Evolutionary conservation across 2,113 vertebrate species (phyloP).

Genomic region (Oryzias celebensis): DNA sequence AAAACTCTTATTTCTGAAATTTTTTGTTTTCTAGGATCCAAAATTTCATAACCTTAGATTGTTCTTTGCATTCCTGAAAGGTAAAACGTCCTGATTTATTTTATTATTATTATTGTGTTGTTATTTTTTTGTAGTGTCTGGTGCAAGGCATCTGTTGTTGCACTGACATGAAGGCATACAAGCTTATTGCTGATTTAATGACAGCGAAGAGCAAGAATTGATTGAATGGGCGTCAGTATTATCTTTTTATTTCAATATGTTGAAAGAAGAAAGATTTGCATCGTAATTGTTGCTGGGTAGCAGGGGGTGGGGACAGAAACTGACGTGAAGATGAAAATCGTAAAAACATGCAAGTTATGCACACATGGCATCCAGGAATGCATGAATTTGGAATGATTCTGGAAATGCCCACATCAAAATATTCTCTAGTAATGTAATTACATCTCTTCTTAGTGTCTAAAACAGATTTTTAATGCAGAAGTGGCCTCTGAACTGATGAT

Average conservation of each 20-base stretch:
- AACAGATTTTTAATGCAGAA: conserved; percentile 27
- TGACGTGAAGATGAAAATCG: conserved; percentile 37
- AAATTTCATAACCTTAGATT: too few relatives aligned
- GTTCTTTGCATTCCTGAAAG: too few relatives aligned
- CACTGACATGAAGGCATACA: conserved; percentile 75
- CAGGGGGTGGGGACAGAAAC: conserved; percentile 11
- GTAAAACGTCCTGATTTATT: too few relatives aligned
- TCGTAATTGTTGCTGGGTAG: conserved; percentile 6
- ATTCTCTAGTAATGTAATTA: conserved; percentile 42
- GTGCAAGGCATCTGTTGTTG: conserved; percentile 63
- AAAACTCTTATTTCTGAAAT: too few relatives aligned
- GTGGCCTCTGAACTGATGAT: conserved; percentile 21
- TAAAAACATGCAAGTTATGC: conserved; percentile 29
- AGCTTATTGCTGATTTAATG: conserved; percentile 70
- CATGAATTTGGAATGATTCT: conserved; percentile 72
- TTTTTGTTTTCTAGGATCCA: too few relatives aligned
- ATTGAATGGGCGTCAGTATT: conserved; percentile 55
- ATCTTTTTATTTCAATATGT: conserved; percentile 38
- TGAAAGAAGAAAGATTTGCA: not conserved
- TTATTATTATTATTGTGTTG: too few relatives aligned
- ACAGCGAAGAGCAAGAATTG: conserved; percentile 65
- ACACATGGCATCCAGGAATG: conserved; percentile 66
- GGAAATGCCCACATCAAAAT: conserved; percentile 53
- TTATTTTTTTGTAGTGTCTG: conserved; percentile 17
- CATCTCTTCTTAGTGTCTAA: conserved; percentile 33